Conservation (phyloP, 2,888 invertebrate species). For the Zygogramma bicolorata region DNA sequence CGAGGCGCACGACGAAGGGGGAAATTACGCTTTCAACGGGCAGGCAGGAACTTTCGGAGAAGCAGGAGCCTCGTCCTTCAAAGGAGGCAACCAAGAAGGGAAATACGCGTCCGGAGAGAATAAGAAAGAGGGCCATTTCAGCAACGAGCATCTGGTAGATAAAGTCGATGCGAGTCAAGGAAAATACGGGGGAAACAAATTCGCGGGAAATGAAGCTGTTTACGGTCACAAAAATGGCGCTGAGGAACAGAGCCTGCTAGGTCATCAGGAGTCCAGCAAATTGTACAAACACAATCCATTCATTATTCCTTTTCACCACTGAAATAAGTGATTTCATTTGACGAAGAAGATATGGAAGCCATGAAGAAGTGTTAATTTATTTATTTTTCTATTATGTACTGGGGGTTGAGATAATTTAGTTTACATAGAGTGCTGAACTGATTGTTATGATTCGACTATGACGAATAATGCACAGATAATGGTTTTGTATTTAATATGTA, state of each 20-base stretch:
- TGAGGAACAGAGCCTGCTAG: conserved; percentile 73
- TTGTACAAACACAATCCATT: conserved; percentile 71
- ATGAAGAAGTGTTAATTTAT: background rate
- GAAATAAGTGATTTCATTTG: background rate
- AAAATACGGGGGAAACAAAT: conserved; percentile 73
- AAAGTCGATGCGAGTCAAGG: conserved; percentile 74
- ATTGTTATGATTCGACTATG: background rate
- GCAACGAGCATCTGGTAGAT: conserved; percentile 70
- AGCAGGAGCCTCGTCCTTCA: conserved; percentile 71
- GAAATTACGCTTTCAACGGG: conserved; percentile 71
- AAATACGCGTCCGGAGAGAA: conserved; percentile 71
- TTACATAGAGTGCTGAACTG: background rate
- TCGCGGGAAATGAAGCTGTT: conserved; percentile 71
- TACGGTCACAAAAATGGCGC: conserved; percentile 73
- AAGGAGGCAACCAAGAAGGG: conserved; percentile 72
- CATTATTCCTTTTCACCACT: conserved; percentile 68
- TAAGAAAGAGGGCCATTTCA: conserved; percentile 73
- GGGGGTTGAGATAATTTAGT: background rate
- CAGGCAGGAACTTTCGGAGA: conserved; percentile 72
- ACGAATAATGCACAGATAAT: background rate
- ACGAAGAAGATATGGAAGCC: background rate
- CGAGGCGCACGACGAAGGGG: conserved; percentile 74
- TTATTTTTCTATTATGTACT: background rate
- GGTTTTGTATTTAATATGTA: background rate
- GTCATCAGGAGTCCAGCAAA: conserved; percentile 71